Percentiles rank a stretch among this genome's conserved stretches.
Conservation (phyloP, 2,888 invertebrate genomes). For the Clistopyga incitator region DNA sequence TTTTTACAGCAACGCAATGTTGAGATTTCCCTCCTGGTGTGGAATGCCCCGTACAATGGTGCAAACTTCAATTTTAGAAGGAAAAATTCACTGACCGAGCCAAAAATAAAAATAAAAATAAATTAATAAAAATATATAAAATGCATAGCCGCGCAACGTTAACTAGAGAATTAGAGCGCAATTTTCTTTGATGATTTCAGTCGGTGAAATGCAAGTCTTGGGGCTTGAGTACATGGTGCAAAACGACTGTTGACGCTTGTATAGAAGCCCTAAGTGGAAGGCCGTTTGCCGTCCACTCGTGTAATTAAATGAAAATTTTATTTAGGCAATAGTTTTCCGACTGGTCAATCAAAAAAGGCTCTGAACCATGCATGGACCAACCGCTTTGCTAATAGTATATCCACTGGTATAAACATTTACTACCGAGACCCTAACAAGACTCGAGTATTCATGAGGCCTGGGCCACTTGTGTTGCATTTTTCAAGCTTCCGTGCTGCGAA, state of each 20-base stretch:
- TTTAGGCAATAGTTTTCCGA: constrained; percentile 27
- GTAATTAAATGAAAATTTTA: constrained; percentile 36
- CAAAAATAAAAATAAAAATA: background rate
- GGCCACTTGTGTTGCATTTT: constrained; percentile 20
- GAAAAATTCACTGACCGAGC: background rate
- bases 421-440: constrained; percentile 24
- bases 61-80: background rate
- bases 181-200: constrained; percentile 18
- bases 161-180: constrained; percentile 23
- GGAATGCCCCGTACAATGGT: background rate
- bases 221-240: background rate
- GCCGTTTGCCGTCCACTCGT: background rate
- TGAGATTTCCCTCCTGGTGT: too few relatives aligned
- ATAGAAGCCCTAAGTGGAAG: background rate
- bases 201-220: background rate
- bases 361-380: background rate
- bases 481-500: constrained; percentile 16
- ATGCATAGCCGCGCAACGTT: background rate
- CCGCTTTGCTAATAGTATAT: background rate
- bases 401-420: constrained; percentile 16
- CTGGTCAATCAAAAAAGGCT: constrained; percentile 27
- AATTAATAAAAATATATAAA: background rate
- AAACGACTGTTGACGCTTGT: background rate
- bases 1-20: too few relatives aligned
- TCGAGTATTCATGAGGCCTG: constrained; percentile 36